Evolutionary conservation across 2,797 vertebrate genomes (phyloP), one percentile per base, ranked within the genome.

Genomic region (Gymnopithys bicolor): DNA sequence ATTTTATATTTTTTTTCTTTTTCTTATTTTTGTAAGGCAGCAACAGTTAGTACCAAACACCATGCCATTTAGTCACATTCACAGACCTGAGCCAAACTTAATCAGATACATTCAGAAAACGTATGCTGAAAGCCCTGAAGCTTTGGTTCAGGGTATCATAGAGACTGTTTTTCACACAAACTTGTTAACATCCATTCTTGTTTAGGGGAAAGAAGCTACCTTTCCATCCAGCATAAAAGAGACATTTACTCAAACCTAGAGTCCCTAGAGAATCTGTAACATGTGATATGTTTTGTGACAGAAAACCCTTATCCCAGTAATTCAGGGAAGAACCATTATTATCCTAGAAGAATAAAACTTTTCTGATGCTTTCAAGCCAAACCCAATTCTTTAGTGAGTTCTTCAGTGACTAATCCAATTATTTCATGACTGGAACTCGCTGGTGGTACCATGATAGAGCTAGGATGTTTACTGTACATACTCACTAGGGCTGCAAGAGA

Each of bases 271-370:
- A 35, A 76, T 53, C 77, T 86, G 59, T 53, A 82, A 63, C 1
- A 1, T 13, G 9, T 53, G n/a, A 19, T 84, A 35, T 32, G 30
- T 82, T 84, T 76, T 66, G 48, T 76, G 83, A 90, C 49, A 90
- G 52, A 73, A 94, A 66, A 2, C 19, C 16, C 22, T 81, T 63
- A 88, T 14, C 37, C 45, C 49, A 70, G 41, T n/a, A 11, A 7
- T 60, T 84, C 41, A 43, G 5, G 23, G 22, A 28, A 95, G 22
- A 91, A 63, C 3, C 10, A 79, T 22, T 59, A 89, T 93, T 95
- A 91, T 87, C 79, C 55, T 43, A 16, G 75, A 81, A 78, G 58
- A 46, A 78, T 69, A 96, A 95, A 90, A 63, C 41, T 87, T 45
- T 90, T 84, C 52, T 60, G 60, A 70, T 79, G 35, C 52, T 93